Evolutionary conservation across 2,797 vertebrate species (phyloP), one percentile per base, ranked within the genome.

Genomic region (Fistularia commersonii): DNA sequence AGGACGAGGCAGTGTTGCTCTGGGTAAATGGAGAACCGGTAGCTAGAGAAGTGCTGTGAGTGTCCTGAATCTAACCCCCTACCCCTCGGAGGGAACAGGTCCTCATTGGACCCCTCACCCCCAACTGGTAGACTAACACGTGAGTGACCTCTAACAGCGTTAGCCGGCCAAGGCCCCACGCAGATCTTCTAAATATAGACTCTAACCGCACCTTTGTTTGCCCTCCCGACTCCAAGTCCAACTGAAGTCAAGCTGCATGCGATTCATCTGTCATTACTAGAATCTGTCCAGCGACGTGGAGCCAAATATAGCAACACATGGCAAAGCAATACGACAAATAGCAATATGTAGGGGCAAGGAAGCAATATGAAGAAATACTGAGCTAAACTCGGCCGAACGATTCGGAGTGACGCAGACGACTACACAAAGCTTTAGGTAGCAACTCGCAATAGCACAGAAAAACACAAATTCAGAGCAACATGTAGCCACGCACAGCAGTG

Each of bases 1-100:
- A 90, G 65, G 87, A 88, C 32, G 85, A 89, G 51, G 79, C 82
- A 0, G 83, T 75, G 57, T 82, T 89, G 64, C 82, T 90, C 59
- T 89, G 86, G 90, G 90, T 92, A 92, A 92, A 74, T 10, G 39
- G 31, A 56, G 41, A 44, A 50, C 48, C 32, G 51, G 36, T 67
- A 45, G 66, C 1, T 2, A 41, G 31, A 43, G 12, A 79, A 58
- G 57, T 79, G 72, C 14, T 65, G 71, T 84, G 75, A 55, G 33
- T 64, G 46, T 23, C 23, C 23, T 23, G 23, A 23, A 23, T 23
- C 23, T 23, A 23, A 23, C 23, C 23, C 23, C 2, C 23, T 23
- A 23, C 23, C 23, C 23, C 23, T 23, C 23, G 2, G 23, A 23
- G 23, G 23, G 23, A 23, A 23, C 23, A 2, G 23, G 23, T 23